A percentile compares a stretch with the other conserved stretches of the same genome.
Conservation (phyloP, 2,797 vertebrate species). For the Gobio occitaniae region DNA sequence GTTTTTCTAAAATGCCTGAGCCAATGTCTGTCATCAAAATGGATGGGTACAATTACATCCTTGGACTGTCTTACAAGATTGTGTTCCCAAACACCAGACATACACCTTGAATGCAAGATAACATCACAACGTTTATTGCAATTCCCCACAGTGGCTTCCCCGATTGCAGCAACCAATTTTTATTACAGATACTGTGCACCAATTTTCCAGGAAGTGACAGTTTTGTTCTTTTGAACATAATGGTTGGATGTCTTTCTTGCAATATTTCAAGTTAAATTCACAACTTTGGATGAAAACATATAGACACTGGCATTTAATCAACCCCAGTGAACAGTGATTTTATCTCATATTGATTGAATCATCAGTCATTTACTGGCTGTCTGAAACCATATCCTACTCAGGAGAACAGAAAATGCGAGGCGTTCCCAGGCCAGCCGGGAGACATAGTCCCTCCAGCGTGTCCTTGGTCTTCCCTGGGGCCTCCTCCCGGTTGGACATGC, state of each 20-base stretch:
- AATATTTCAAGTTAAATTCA: neutral
- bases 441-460: no score
- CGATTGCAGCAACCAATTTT: neutral
- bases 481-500: no score
- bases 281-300: neutral
- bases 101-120: no score
- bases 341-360: neutral
- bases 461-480: no score
- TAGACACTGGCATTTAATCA: neutral
- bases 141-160: neutral
- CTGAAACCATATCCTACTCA: neutral
- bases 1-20: neutral
- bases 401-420: neutral
- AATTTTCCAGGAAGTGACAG: neutral
- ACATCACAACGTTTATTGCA: neutral
- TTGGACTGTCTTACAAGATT: neutral
- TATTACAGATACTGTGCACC: neutral
- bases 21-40: neutral
- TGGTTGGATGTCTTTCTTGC: neutral
- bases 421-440: no score
- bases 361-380: neutral
- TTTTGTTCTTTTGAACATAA: neutral
- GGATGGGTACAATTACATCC: neutral
- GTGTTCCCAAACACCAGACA: neutral
- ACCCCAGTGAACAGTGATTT: slow-evolving; percentile 11